Conservation (phyloP, 2,113 vertebrate genomes). For the Erpornis zantholeuca region DNA sequence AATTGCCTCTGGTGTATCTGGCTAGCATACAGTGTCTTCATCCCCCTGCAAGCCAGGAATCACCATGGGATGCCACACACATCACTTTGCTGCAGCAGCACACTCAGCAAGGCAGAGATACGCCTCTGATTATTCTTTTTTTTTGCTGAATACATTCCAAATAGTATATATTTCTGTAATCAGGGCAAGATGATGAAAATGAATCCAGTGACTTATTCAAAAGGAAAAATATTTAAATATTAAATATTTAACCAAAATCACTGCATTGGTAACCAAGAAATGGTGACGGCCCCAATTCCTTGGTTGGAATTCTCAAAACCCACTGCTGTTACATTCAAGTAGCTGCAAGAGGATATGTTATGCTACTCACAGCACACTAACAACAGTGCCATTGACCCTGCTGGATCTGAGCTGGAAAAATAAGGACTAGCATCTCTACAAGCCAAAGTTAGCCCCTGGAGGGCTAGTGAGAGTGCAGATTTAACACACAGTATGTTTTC, state of each 20-base stretch:
- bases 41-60: background rate
- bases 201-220: background rate
- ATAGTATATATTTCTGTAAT: background rate
- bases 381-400: background rate
- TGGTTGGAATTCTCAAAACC: background rate
- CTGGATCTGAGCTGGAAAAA: background rate
- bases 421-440: background rate
- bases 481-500: background rate
- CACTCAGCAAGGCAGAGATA: background rate
- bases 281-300: background rate
- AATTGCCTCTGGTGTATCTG: background rate
- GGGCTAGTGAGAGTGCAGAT: background rate
- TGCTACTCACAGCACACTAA: background rate
- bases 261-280: background rate
- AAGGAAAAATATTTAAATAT: background rate
- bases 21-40: background rate
- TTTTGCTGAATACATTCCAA: background rate
- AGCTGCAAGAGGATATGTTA: background rate
- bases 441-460: background rate
- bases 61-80: background rate
- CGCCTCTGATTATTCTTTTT: background rate
- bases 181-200: background rate
- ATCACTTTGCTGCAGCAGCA: background rate
- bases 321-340: background rate
- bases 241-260: background rate